phyloP scores from a whole-genome alignment of 2,888 invertebrate genomes.

The Pyrgus malvae region DNA sequence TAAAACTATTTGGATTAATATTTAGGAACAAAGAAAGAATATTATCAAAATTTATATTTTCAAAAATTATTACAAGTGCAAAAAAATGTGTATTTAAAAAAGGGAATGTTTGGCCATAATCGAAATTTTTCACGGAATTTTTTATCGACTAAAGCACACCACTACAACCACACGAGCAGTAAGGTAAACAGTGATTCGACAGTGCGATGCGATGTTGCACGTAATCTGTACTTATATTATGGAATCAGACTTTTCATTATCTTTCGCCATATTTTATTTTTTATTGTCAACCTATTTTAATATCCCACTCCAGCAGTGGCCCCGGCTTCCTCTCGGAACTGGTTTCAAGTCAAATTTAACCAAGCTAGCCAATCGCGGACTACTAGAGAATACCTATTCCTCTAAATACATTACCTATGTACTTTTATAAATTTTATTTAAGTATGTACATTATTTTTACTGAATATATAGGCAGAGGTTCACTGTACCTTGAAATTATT shows the following conservation, averaged over 20 bases:
- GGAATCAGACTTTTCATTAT: slow-evolving; percentile 64
- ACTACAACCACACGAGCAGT: slow-evolving; percentile 71
- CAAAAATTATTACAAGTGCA: slow-evolving; percentile 82
- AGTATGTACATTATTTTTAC: too few relatives aligned
- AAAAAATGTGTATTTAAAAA: slow-evolving; percentile 73
- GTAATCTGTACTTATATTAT: slow-evolving; percentile 58
- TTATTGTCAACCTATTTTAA: background rate
- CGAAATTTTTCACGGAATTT: slow-evolving; percentile 68
- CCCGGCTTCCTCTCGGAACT: too few relatives aligned
- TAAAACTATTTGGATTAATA: slow-evolving; percentile 82
- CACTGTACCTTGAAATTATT: too few relatives aligned
- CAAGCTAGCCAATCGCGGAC: too few relatives aligned
- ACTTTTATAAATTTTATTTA: too few relatives aligned
- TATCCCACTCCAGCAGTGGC: too few relatives aligned
- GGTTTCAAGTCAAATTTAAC: too few relatives aligned
- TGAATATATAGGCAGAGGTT: too few relatives aligned
- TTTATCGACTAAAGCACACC: slow-evolving; percentile 77
- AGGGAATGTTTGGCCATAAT: slow-evolving; percentile 78
- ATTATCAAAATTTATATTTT: slow-evolving; percentile 83
- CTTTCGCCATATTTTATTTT: background rate
- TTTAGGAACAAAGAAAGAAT: slow-evolving; percentile 80
- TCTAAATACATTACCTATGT: too few relatives aligned
- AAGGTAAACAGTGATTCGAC: slow-evolving; percentile 73
- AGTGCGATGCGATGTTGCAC: slow-evolving; percentile 73
- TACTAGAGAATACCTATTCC: too few relatives aligned